phyloP scores from a whole-genome alignment of 2,888 invertebrate species.

The Bunonema sp. region DNA sequence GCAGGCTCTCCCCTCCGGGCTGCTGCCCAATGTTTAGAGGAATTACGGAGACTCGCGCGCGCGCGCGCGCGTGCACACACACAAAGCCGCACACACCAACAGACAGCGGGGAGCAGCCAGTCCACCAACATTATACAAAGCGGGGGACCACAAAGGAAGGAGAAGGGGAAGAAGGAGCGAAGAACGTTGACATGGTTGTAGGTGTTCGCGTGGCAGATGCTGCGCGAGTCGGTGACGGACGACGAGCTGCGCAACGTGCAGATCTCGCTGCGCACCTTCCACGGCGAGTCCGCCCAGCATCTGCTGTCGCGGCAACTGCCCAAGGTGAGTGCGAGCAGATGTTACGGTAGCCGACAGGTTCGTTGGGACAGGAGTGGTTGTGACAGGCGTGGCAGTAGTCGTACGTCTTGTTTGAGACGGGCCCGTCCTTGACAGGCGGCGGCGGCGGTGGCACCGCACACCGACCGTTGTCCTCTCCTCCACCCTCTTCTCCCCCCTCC shows the following conservation, averaged over 20 bases:
- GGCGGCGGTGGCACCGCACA: no score
- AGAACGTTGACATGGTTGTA: constrained; percentile 8
- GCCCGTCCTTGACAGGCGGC: not conserved
- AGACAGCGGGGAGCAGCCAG: no score
- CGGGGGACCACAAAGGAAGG: not conserved
- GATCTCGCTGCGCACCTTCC: constrained; percentile 38
- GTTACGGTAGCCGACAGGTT: not conserved
- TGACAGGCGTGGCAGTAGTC: not conserved
- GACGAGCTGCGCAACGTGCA: constrained; percentile 39
- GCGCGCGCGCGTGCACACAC: no score
- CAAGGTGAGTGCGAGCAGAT: constrained; percentile 15
- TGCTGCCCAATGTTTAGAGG: no score
- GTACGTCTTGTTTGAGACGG: not conserved
- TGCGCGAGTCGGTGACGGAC: constrained; percentile 42
- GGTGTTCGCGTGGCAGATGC: constrained; percentile 44
- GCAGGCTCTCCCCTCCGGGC: no score
- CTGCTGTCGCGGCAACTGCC: constrained; percentile 35
- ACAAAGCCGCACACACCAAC: no score
- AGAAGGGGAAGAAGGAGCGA: not conserved
- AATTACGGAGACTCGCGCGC: no score
- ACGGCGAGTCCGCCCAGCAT: constrained; percentile 38
- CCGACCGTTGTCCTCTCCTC: not conserved
- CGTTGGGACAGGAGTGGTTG: not conserved
- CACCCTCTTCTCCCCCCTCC: not conserved
- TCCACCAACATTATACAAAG: no score